Base-by-base conservation (phyloP, 2,797 vertebrate species). In the Lacerta viridis region DNA sequence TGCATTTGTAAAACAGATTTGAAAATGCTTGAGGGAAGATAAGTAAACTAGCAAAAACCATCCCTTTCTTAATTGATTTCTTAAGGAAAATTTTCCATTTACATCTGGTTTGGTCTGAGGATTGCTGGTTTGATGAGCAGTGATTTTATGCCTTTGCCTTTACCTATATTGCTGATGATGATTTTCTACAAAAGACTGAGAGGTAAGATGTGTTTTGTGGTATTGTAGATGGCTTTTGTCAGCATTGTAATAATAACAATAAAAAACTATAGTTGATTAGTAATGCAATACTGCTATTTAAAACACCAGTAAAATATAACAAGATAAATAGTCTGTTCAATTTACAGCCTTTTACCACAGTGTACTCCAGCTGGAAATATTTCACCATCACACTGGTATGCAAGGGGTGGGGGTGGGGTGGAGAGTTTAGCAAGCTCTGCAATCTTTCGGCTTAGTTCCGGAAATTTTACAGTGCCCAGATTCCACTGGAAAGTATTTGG, bases 401-500 rank as follows among this genome's bases (percentile, higher is more conserved):
- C 92, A 95, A 94, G 91, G 50, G 89, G 91, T 33, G 33, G 33
- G 50, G 50, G 91, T 92, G 93, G 93, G 33, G 33, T 33, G 33
- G 94, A 95, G 92, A 95, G 93, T 90, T 96, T 92, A 95, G 94
- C 92, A 96, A 97, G 94, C 94, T 95, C 91, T 93, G 92, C 92
- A 86, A 94, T 92, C 95, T 96, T 96, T 97, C 93, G 88, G 87
- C 95, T 96, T 91, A 80, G 94, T 95, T 96, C 96, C 94, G 95
- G 95, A 95, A 95, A 96, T 96, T 97, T 97, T 97, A 97, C 93
- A 93, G 95, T 97, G 97, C 96, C 96, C 95, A 96, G 95, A 97
- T 97, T 97, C 97, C 96, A 97, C 90, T 95, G 97, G 97, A 97
- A 97, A 97, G 95, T 96, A 97, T 97, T 95, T 96, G 95, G 95